Evolutionary conservation across 1,140 invertebrate species (phyloP), one percentile per base, ranked within the genome.

Genomic region (Rhopalosiphum padi): DNA sequence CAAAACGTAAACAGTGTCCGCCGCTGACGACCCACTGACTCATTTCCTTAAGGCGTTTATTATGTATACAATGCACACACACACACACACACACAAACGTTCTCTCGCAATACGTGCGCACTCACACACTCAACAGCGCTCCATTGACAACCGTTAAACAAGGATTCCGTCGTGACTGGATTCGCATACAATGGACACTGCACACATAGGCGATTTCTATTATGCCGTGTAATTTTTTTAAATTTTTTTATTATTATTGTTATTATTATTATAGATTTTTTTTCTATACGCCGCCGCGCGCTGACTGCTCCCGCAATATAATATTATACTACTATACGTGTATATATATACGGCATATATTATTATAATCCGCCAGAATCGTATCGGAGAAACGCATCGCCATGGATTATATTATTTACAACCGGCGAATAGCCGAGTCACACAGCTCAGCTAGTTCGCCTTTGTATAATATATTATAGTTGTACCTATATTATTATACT

Each of bases 131-230:
- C n/a, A n/a, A 85, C 35, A 51, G 15, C 60, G 77, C 46, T 48
- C 60, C 90, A 83, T 92, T 92, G 91, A 92, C 91, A 92, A 92
- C 91, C 91, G 91, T 92, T 92, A 92, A 92, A 92, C 91, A 92
- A 92, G 68, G 68, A 83, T 35, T 92, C 91, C 77, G 77, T 92
- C 91, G 91, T 92, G 91, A 92, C 91, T 92, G 91, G 91, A 92
- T 92, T 92, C 91, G 91, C 91, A 51, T 83, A 91, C 90, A 91
- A 91, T 91, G 90, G 35, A 53, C 48, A 89, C 48, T 77, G 41
- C 90, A 91, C 90, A 51, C 68, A 22, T 83, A 51, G 77, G 77
- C 68, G 68, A 83, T 92, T 92, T 92, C 91, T 92, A 92, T 92
- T 92, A 83, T 83, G 77, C 91, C 91, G 91, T 35, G 91, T 83